Base-by-base conservation (phyloP, 2,797 vertebrate species). In the Basileuterus tristriatus region DNA sequence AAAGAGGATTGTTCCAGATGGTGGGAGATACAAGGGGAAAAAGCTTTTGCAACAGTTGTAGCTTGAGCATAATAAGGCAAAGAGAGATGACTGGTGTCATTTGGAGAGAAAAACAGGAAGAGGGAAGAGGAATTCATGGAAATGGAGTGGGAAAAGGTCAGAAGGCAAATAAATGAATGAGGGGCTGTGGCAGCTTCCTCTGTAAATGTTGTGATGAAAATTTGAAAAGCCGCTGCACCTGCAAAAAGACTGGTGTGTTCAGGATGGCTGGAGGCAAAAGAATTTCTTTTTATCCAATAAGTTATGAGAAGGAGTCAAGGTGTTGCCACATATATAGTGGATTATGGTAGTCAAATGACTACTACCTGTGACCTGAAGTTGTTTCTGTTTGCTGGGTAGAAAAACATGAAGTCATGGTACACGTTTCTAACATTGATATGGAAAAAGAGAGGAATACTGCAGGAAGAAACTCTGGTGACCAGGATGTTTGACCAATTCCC, bases 1-100 rank as follows among this genome's bases (percentile, higher is more conserved):
- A 76, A 83, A 92, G 74, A 79, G 72, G 34, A 44, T 39, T 80
- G 30, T 71, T 96, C 83, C 83, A 92, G 87, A 94, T 34, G 62
- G 83, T 82, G 26, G 37, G 81, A 94, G 68, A 88, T 80, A 90
- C 17, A 75, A 80, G 60, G 30, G 41, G 27, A 32, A 69, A 91
- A 94, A 80, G 32, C 58, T 92, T 93, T 72, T 3, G 2, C 41
- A 88, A 65, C 17, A 65, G 58, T 41, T 9, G 1, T 76, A 26
- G 50, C 55, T 92, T 64, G 55, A 88, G 56, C 34, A 37, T 89
- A 80, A 93, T 93, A 87, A 89, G 64, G 62, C 69, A 69, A 47
- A 75, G 82, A 90, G 64, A 89, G 72, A 90, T 94, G 90, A 64
- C 77, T 32, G 3, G 52, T 60, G 55, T 46, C 44, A 70, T 78